Conservation (phyloP, 2,113 vertebrate genomes). For the Addax nasomaculatus region DNA sequence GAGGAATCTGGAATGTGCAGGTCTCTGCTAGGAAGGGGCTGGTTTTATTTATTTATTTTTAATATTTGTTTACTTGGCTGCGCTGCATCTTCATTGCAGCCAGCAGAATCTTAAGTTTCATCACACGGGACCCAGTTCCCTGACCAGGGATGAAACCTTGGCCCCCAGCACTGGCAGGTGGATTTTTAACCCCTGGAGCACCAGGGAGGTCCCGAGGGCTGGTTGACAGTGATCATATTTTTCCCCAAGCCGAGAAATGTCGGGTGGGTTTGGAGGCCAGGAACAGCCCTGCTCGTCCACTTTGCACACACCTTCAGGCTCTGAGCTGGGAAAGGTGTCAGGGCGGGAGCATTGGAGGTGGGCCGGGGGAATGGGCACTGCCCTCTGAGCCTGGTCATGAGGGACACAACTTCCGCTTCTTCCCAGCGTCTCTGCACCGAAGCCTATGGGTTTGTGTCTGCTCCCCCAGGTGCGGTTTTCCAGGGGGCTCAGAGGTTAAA, state of each 20-base stretch:
- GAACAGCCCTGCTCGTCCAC: background rate
- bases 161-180: background rate
- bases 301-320: background rate
- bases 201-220: background rate
- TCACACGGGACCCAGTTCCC: background rate
- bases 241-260: background rate
- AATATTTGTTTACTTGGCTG: background rate
- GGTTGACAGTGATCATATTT: background rate
- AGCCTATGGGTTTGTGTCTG: fast-evolving
- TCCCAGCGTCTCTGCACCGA: fast-evolving
- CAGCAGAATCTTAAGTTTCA: background rate
- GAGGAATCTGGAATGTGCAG: background rate
- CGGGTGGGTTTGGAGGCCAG: fast-evolving
- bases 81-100: fast-evolving
- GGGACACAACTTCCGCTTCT: fast-evolving
- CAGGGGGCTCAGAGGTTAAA: background rate
- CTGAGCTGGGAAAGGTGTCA: background rate
- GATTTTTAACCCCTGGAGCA: background rate
- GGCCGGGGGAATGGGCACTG: background rate
- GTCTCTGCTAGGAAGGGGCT: background rate
- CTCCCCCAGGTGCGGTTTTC: background rate
- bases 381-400: fast-evolving
- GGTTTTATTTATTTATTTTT: background rate
- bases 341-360: fast-evolving
- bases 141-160: background rate